A percentile compares a stretch with the other conserved stretches of the same genome.
Evolutionary conservation across 1,140 invertebrate genomes (phyloP).

Genomic region (Scaptomyza hsui): DNA sequence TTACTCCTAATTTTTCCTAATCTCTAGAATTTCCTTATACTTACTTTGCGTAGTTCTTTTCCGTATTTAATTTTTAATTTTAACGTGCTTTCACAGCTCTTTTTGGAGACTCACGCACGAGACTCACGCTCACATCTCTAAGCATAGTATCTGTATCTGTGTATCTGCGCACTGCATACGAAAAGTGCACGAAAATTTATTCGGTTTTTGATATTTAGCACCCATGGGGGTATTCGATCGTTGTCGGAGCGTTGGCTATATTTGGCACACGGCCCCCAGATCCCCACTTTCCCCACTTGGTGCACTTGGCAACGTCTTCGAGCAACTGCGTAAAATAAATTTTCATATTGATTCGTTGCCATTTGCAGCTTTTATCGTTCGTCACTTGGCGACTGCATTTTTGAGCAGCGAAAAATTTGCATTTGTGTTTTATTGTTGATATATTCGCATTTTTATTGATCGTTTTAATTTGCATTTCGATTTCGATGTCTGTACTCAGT

Average conservation of each 20-base stretch:
- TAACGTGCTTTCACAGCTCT: too few relatives aligned
- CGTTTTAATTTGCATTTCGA: constrained; percentile 78
- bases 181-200: constrained; percentile 71
- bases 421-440: constrained; percentile 81
- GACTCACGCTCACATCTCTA: constrained; percentile 30
- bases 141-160: constrained; percentile 45
- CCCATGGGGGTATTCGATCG: constrained; percentile 67
- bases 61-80: too few relatives aligned
- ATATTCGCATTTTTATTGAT: constrained; percentile 82
- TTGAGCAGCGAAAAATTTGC: constrained; percentile 58
- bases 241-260: constrained; percentile 41
- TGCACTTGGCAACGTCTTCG: not conserved
- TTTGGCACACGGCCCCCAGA: constrained; percentile 35
- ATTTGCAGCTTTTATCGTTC: constrained; percentile 31
- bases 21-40: too few relatives aligned
- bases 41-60: too few relatives aligned
- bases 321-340: constrained; percentile 29
- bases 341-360: constrained; percentile 45
- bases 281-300: not conserved
- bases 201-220: constrained; percentile 77
- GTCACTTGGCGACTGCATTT: constrained; percentile 35
- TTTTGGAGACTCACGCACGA: too few relatives aligned
- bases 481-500: constrained; percentile 31
- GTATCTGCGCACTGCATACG: constrained; percentile 67
- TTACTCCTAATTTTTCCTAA: too few relatives aligned